These are phyloP conservation scores for Timema cristinae DNA, from an alignment of 2,888 invertebrate species.

Conservation along the genomic window DNA sequence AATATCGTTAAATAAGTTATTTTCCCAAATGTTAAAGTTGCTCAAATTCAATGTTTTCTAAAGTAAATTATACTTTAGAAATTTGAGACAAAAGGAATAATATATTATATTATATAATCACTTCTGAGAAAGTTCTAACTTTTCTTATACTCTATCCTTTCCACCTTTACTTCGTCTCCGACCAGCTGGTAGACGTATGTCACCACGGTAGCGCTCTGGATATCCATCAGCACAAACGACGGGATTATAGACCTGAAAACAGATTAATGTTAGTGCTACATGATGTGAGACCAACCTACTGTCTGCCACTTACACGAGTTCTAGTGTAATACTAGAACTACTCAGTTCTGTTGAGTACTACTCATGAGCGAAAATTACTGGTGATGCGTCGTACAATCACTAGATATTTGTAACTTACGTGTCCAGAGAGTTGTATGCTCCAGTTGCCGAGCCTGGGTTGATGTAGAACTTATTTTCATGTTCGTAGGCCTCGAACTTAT, in stretches of 20 bases:
- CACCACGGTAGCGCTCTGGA: conserved; percentile 95
- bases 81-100: too few species aligned
- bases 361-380: too few species aligned
- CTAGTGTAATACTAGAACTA: too few species aligned
- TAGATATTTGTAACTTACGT: conserved; percentile 56
- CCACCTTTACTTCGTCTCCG: conserved; percentile 98
- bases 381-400: neutral
- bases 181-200: conserved; percentile 97
- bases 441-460: conserved; percentile 98
- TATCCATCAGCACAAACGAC: conserved; percentile 98
- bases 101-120: too few species aligned
- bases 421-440: conserved; percentile 91
- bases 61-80: too few species aligned
- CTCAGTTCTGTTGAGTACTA: too few species aligned
- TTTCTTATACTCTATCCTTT: conserved; percentile 95
- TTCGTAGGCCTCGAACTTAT: conserved; percentile 97
- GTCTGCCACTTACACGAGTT: too few species aligned
- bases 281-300: too few species aligned
- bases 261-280: too few species aligned
- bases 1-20: too few species aligned
- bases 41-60: too few species aligned
- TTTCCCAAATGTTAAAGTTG: too few species aligned
- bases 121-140: conserved; percentile 45
- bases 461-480: conserved; percentile 99
- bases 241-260: conserved; percentile 77